phyloP scores from a whole-genome alignment of 2,888 invertebrate species.

The Lepidochitona cinerea region DNA sequence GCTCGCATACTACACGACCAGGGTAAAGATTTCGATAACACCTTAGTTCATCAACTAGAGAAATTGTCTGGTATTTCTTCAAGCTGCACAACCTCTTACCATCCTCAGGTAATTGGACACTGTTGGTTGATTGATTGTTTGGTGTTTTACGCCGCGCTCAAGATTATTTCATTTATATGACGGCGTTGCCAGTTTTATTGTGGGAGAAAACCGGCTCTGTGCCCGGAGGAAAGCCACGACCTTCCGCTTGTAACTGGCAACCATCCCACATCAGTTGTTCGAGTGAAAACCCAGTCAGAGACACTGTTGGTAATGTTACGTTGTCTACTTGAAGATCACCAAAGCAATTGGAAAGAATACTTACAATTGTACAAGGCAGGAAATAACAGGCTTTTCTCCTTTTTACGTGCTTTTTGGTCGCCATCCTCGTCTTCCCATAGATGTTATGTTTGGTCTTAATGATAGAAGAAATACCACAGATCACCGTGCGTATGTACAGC shows the following conservation, averaged over 20 bases:
- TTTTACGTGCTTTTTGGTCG: neutral
- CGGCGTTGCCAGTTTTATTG: too few species aligned
- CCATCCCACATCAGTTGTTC: too few species aligned
- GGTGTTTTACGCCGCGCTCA: too few species aligned
- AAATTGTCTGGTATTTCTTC: neutral
- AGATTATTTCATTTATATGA: too few species aligned
- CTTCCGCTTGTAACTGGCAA: too few species aligned
- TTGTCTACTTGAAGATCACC: neutral
- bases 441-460: constrained; percentile 1
- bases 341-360: constrained; percentile 3
- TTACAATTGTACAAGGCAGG: neutral
- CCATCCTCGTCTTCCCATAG: neutral
- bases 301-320: neutral
- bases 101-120: neutral
- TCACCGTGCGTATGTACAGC: neutral
- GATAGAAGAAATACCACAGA: neutral
- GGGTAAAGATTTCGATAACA: neutral
- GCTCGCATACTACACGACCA: neutral
- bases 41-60: neutral
- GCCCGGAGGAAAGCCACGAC: too few species aligned
- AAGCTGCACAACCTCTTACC: neutral
- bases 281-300: neutral
- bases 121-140: too few species aligned
- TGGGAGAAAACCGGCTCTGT: too few species aligned
- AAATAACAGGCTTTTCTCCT: neutral